Percentiles rank a stretch among this genome's conserved stretches.
Evolutionary conservation across 2,888 invertebrate genomes (phyloP).

Genomic region (Rhyacophila evoluta): DNA sequence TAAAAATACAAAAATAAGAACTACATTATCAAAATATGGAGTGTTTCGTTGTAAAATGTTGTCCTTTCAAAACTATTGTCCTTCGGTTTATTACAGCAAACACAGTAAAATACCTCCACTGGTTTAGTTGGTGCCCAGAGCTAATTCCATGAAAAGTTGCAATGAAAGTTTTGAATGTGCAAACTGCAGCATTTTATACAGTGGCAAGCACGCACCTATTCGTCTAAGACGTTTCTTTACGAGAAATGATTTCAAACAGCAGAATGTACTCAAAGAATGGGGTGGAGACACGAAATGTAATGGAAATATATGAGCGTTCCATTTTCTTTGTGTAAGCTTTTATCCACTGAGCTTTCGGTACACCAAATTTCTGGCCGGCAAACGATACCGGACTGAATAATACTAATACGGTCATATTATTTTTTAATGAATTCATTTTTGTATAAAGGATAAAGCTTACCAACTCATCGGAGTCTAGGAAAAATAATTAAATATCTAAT

Average conservation of each 20-base stretch:
- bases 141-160: not conserved
- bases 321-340: slow-evolving; percentile 33
- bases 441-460: too few relatives aligned
- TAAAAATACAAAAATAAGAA: too few relatives aligned
- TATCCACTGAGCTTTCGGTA: slow-evolving; percentile 16
- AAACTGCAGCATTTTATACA: slow-evolving; percentile 26
- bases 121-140: not conserved
- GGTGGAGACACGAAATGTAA: slow-evolving; percentile 47
- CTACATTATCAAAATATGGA: too few relatives aligned
- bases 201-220: slow-evolving; percentile 35
- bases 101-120: not conserved
- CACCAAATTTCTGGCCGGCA: not conserved
- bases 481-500: too few relatives aligned
- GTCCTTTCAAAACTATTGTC: not conserved
- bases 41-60: too few relatives aligned
- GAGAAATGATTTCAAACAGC: slow-evolving; percentile 53
- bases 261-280: slow-evolving; percentile 50
- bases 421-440: too few relatives aligned
- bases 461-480: too few relatives aligned
- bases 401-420: too few relatives aligned
- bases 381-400: not conserved
- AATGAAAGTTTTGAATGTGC: slow-evolving; percentile 29
- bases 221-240: slow-evolving; percentile 41
- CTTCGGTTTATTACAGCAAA: not conserved
- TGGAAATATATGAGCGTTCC: slow-evolving; percentile 49